Evolutionary conservation across 2,888 invertebrate genomes (phyloP), one percentile per base, ranked within the genome.

Genomic region (Sepiola atlantica): DNA sequence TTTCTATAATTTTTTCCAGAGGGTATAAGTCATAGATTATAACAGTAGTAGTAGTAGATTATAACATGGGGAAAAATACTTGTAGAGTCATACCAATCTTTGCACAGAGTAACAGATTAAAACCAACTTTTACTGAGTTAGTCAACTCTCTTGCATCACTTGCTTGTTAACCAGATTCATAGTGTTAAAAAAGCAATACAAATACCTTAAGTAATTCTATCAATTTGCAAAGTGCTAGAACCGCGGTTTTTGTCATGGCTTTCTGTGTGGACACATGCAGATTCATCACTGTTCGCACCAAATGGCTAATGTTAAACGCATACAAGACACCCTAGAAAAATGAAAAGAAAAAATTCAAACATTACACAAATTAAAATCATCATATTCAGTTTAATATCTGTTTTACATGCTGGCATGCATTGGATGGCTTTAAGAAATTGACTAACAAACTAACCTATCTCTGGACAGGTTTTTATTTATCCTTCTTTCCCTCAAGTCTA

Each of bases 221-320:
- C 54, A 99, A 98, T 96, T 98, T 98, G 97, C 99, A 99, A 94
- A 99, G 97, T 8, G 98, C 98, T 95, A 98, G 98, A 24, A 99
- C 98, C 90, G 98, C 98, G 77, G 98, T 98, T 97, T 98, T 98
- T 0, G 98, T 98, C 97, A 99, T 98, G 10, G 99, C 98, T 96
- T 98, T 98, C 55, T 98, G 98, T 94, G 98, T 98, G 32, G 98
- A 98, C 21, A 98, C 98, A 97, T 98, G 98, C 55, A 98, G 97
- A 96, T 98, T 98, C 94, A 98, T 98, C 21, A 98, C 96, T 0
- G 98, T 97, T 95, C 98, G 98, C 90, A 98, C 97, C 32, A 98
- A 97, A 95, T 98, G 98, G 96, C 98, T 98, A 57, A 98, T 98
- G 96, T 98, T 97, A 96, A 98, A 98, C 96, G 98, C 98, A 97